Conservation (phyloP, 2,113 vertebrate species). For the Motacilla tschutschensis region DNA sequence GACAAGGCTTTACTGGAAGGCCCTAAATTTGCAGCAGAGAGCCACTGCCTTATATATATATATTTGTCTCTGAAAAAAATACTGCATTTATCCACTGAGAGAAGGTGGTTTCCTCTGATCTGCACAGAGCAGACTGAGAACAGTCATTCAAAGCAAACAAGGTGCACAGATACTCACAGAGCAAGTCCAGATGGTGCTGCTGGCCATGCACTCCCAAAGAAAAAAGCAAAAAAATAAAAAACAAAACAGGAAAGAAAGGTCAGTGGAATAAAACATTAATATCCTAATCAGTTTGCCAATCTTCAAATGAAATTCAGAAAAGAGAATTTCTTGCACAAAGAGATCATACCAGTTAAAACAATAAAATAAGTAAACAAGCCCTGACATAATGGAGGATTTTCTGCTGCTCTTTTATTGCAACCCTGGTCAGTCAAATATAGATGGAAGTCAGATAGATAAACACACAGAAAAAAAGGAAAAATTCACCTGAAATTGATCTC, state of each 20-base stretch:
- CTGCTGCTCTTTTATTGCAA: neutral
- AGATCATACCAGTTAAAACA: neutral
- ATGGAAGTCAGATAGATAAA: neutral
- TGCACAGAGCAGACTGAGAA: neutral
- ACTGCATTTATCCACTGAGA: neutral
- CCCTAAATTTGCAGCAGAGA: neutral
- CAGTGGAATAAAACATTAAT: neutral
- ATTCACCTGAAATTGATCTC: neutral
- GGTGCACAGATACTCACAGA: neutral
- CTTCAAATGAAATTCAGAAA: neutral
- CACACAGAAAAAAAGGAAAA: neutral
- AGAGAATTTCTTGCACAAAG: neutral
- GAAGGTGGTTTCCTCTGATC: neutral
- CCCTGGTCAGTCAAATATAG: neutral
- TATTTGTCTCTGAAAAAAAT: neutral
- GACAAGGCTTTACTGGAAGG: neutral
- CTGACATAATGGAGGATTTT: neutral
- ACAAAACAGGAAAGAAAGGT: neutral
- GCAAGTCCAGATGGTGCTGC: neutral
- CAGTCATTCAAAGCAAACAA: neutral
- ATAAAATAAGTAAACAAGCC: neutral
- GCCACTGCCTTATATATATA: neutral
- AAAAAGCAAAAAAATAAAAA: neutral
- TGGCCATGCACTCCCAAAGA: neutral
- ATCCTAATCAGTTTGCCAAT: neutral